Evolutionary conservation across 2,113 vertebrate species (phyloP), one percentile per base, ranked within the genome.

Genomic region (Pseudonaja textilis): DNA sequence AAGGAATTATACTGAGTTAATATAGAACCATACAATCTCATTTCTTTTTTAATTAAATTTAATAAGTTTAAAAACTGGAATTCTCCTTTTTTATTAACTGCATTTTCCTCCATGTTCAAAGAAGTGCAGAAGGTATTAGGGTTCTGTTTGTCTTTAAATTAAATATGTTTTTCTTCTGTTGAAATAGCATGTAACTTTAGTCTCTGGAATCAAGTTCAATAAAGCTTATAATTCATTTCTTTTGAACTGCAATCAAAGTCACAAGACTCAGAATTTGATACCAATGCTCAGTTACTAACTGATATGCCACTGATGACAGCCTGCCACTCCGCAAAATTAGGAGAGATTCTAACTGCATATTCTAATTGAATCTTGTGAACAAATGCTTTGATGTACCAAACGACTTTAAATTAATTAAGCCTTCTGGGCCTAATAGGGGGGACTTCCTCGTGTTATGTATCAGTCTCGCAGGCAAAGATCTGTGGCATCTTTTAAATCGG

Each of bases 201-300:
- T 23, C 25, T 91, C 47, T 47, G 10, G 81, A 59, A 50, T 85
- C 14, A 25, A 54, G n/a, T 54, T 85, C 22, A 10, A 22, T 22
- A 61, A 88, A 23, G 14, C 47, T 94, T 89, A 59, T 64, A 94
- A 23, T 1, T 55, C 42, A 61, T 93, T 97, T 95, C 69, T 94
- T 94, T 91, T 85, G 52, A 8, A 23, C 9, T 64, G 42, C 9
- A 39, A 34, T 39, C 34, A 14, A 4, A 85, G 61, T 34, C 14
- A 25, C 5, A 10, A 42, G 57, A 87, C 11, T 52, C 50, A 52
- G 45, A 91, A 87, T 61, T n/a, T 61, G 55, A n/a, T 20, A n/a
- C 42, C 42, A 87, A 47, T 4, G 34, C 26, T n/a, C 50, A 42
- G 74, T 18, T 81, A 85, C 23, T 57, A 26, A 39, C 22, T 85